Evolutionary conservation across 64 coral and sea anemone species (phyloP).

Genomic region (Montipora foliosa): DNA sequence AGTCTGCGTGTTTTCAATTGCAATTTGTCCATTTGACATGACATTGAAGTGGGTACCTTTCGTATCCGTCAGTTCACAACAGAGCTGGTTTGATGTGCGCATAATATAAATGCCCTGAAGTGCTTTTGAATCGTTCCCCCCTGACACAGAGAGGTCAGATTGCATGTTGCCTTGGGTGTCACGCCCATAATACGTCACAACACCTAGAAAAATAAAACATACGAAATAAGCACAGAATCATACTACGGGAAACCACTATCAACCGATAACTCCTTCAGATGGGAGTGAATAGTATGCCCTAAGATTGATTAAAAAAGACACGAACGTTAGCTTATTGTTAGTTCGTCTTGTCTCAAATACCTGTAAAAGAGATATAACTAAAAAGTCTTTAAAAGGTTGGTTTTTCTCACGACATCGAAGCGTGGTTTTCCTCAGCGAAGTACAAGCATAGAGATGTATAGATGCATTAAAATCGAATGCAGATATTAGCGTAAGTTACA

Average conservation of each 20-base stretch:
- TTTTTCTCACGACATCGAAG: neutral
- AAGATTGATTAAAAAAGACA: neutral
- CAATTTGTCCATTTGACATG: conserved; percentile 76
- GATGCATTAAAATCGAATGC: too few species aligned
- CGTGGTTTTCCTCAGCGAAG: neutral
- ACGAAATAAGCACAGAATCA: neutral
- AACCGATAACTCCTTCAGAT: too few species aligned
- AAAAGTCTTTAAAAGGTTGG: neutral
- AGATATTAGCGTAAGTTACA: too few species aligned
- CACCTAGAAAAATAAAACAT: conserved; percentile 58
- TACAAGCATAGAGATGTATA: too few species aligned
- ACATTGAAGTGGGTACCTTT: conserved; percentile 79
- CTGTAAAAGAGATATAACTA: neutral
- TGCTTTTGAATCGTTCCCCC: conserved; percentile 5
- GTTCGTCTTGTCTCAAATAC: neutral
- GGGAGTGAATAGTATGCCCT: too few species aligned
- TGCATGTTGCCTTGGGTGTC: neutral
- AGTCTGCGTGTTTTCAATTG: conserved; percentile 28
- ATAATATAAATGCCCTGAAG: conserved; percentile 80
- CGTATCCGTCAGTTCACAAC: conserved; percentile 82
- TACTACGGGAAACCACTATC: neutral
- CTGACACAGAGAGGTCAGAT: conserved; percentile 17
- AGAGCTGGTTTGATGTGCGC: conserved; percentile 78
- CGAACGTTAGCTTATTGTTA: neutral
- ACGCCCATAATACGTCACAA: conserved; percentile 66